Evolutionary conservation across 1,140 invertebrate genomes (phyloP).

Genomic region (Linepithema humile): DNA sequence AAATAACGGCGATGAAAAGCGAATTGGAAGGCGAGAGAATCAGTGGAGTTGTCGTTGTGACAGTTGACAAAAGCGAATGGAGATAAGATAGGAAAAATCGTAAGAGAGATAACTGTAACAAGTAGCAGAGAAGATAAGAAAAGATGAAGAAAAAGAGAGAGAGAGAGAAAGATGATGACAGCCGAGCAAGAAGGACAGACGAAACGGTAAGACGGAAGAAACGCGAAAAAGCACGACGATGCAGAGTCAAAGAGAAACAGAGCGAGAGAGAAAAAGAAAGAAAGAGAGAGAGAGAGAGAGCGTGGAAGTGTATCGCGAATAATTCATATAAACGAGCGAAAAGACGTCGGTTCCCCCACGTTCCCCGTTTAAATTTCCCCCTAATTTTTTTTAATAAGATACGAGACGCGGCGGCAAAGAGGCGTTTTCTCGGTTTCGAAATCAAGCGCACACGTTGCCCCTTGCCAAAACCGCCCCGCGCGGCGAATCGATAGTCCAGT

Average conservation of each 20-base stretch:
- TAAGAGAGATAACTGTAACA: constrained; percentile 14
- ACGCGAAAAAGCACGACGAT: constrained; percentile 4
- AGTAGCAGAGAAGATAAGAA: constrained; percentile 3
- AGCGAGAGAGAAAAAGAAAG: constrained; percentile 11
- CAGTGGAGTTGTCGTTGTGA: not conserved
- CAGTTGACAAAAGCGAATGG: not conserved
- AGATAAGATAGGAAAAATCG: constrained; percentile 18
- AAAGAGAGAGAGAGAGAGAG: not conserved
- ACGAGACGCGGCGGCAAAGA: constrained; percentile 16
- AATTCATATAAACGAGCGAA: constrained; percentile 48
- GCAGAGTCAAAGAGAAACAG: not conserved
- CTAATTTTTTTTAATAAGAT: constrained; percentile 57
- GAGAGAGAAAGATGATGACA: not conserved
- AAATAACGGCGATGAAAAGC: not conserved
- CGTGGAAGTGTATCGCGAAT: constrained; percentile 12
- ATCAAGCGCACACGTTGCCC: constrained; percentile 64
- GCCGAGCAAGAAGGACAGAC: constrained; percentile 23
- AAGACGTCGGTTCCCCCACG: constrained; percentile 31
- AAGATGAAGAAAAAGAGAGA: not conserved
- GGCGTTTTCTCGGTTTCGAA: constrained; percentile 61
- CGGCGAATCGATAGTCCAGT: constrained; percentile 75
- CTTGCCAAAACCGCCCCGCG: constrained; percentile 72
- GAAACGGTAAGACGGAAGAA: constrained; percentile 33
- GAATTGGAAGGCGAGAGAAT: not conserved
- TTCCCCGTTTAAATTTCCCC: not conserved